Percentiles rank a stretch among this genome's conserved stretches.
Conservation (phyloP, 2,888 invertebrate species). For the Andrena haemorrhoa region DNA sequence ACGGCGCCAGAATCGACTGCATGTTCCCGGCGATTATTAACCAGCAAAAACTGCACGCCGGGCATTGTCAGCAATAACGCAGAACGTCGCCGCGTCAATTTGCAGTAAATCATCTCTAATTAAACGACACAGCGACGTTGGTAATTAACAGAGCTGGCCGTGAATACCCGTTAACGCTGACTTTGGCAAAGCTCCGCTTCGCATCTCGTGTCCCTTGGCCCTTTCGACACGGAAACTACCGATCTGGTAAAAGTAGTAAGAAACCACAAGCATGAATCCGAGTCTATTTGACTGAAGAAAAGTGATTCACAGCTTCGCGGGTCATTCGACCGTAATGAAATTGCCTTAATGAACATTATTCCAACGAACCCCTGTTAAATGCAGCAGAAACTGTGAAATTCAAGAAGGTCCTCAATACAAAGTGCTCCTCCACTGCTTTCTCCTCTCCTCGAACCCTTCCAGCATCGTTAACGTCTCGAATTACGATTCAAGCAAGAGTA, state of each 20-base stretch:
- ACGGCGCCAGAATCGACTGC: slow-evolving; percentile 8
- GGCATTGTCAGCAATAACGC: slow-evolving; percentile 33
- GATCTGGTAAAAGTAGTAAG: not conserved
- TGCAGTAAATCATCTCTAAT: slow-evolving; percentile 65
- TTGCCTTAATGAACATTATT: not conserved
- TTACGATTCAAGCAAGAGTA: slow-evolving; percentile 10
- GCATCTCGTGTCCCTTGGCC: not conserved
- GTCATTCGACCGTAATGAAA: not conserved
- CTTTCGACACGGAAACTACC: not conserved
- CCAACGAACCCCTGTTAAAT: not conserved
- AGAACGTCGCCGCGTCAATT: slow-evolving; percentile 45
- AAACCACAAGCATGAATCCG: not conserved
- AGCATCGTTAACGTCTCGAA: slow-evolving; percentile 4
- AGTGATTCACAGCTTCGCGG: not conserved
- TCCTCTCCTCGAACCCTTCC: not conserved
- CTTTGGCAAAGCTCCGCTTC: slow-evolving; percentile 15
- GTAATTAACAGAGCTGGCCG: slow-evolving; percentile 49
- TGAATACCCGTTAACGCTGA: slow-evolving; percentile 23
- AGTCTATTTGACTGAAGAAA: not conserved
- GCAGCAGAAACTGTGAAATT: slow-evolving; percentile 4
- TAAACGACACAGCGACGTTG: slow-evolving; percentile 39
- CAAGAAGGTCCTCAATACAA: not conserved
- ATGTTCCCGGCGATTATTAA: slow-evolving; percentile 13
- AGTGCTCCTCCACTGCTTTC: not conserved
- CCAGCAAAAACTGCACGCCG: slow-evolving; percentile 5